Percentiles rank a stretch among this genome's conserved stretches.
phyloP scores from a whole-genome alignment of 2,797 vertebrate species.

The Sebastes iracundus region DNA sequence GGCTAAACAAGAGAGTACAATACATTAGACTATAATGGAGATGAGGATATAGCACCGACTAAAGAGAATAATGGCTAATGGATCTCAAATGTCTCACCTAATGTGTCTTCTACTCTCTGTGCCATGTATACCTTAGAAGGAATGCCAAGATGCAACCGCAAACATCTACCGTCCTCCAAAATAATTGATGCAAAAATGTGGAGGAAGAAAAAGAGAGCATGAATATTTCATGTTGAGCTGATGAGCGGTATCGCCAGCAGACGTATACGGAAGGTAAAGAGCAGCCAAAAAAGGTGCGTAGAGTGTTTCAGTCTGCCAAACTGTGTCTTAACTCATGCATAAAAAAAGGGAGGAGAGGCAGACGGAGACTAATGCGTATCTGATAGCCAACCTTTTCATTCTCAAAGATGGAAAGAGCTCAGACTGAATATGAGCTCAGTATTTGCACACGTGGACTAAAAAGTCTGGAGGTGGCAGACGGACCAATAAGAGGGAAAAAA shows the following conservation, averaged over 20 bases:
- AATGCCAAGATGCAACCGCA: conserved; percentile 4
- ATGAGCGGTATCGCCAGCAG: conserved; percentile 55
- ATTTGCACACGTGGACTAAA: conserved; percentile 35
- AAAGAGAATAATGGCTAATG: conserved; percentile 61
- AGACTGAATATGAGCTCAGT: conserved; percentile 38
- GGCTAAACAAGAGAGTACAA: conserved; percentile 51
- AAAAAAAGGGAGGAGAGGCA: conserved; percentile 44
- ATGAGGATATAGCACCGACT: conserved; percentile 31
- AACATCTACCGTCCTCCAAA: conserved; percentile 21
- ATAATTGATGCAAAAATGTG: conserved; percentile 59
- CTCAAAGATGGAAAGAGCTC: conserved; percentile 52
- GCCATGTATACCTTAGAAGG: conserved; percentile 30
- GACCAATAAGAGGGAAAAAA: background rate
- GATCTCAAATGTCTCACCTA: conserved; percentile 62
- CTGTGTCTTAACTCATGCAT: conserved; percentile 63
- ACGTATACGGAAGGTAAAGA: conserved; percentile 50
- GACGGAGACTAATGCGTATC: conserved; percentile 60
- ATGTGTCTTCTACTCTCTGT: conserved; percentile 25
- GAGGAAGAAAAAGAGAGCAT: conserved; percentile 51
- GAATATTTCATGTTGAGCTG: conserved; percentile 69
- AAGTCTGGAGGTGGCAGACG: conserved; percentile 24
- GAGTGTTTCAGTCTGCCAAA: conserved; percentile 52
- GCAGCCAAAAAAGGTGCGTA: conserved; percentile 59
- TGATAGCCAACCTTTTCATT: conserved; percentile 58
- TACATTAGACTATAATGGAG: conserved; percentile 56